These are phyloP conservation scores for Cathartes aura DNA, from an alignment of 2,113 vertebrate species.

Conservation along the genomic window DNA sequence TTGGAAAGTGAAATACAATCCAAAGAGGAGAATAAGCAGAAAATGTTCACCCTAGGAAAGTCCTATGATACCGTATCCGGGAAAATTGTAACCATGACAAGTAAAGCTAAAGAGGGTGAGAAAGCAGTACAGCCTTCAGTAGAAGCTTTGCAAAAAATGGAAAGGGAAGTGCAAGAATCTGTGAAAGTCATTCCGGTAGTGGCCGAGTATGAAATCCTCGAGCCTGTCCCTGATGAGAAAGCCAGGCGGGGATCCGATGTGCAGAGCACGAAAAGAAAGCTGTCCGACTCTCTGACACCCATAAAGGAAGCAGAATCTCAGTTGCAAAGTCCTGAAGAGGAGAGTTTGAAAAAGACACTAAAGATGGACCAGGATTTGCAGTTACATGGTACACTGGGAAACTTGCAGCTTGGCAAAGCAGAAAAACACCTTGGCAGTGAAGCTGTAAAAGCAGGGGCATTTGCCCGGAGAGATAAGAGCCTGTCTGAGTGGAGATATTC, in stretches of 20 bases:
- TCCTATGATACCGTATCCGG: slow-evolving; percentile 86
- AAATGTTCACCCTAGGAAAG: slow-evolving; percentile 84
- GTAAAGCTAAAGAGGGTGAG: slow-evolving; percentile 73
- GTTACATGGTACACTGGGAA: slow-evolving; percentile 12
- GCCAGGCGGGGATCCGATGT: slow-evolving; percentile 77
- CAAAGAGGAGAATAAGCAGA: slow-evolving; percentile 82
- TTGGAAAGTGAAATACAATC: slow-evolving; percentile 81
- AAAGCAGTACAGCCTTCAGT: slow-evolving; percentile 42
- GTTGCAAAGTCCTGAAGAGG: slow-evolving; percentile 74
- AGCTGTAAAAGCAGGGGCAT: slow-evolving; percentile 61
- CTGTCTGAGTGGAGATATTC: slow-evolving; percentile 78
- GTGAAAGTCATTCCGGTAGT: slow-evolving; percentile 71
- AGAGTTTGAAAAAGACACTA: slow-evolving; percentile 47
- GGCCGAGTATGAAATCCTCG: slow-evolving; percentile 83
- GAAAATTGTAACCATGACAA: slow-evolving; percentile 85
- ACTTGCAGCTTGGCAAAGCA: not conserved
- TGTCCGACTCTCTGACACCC: slow-evolving; percentile 78
- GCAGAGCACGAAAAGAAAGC: slow-evolving; percentile 62
- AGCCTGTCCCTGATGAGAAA: slow-evolving; percentile 72
- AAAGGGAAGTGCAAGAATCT: slow-evolving; percentile 55
- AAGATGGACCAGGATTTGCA: slow-evolving; percentile 27
- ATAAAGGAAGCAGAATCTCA: slow-evolving; percentile 83
- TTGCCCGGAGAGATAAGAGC: slow-evolving; percentile 75
- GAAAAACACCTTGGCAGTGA: slow-evolving; percentile 43
- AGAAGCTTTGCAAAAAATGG: slow-evolving; percentile 59